These are phyloP conservation scores for Periphyllus acericola DNA, from an alignment of 2,888 invertebrate genomes.

Conservation along the genomic window DNA sequence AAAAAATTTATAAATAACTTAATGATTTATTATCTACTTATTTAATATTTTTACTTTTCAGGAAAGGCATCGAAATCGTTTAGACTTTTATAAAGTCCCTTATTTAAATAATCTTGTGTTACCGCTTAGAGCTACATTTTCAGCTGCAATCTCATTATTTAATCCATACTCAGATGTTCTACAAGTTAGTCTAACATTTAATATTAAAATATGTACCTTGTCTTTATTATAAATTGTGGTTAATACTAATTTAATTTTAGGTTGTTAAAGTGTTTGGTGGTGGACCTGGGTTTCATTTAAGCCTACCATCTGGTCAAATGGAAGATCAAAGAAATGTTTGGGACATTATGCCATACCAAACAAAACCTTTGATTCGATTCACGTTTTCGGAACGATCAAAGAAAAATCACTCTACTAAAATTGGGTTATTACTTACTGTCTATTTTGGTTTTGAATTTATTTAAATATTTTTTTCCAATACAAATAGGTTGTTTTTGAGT, in stretches of 20 bases:
- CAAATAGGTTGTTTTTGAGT: slow-evolving; percentile 48
- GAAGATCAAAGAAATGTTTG: slow-evolving; percentile 60
- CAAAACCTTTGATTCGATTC: slow-evolving; percentile 51
- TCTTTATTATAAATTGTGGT: neutral
- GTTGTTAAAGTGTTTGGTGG: slow-evolving; percentile 59
- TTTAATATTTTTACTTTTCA: slow-evolving; percentile 37
- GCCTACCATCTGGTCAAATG: slow-evolving; percentile 51
- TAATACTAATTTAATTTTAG: slow-evolving; percentile 12
- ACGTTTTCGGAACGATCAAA: slow-evolving; percentile 54
- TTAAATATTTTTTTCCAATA: neutral
- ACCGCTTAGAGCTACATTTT: slow-evolving; percentile 58
- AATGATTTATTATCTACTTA: neutral
- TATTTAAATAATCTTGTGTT: slow-evolving; percentile 56
- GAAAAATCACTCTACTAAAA: slow-evolving; percentile 54
- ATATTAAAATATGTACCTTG: neutral
- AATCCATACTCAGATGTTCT: slow-evolving; percentile 56
- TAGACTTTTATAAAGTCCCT: slow-evolving; percentile 55
- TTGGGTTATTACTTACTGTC: slow-evolving; percentile 27
- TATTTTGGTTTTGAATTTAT: neutral
- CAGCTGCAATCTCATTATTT: slow-evolving; percentile 55
- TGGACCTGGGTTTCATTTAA: slow-evolving; percentile 50
- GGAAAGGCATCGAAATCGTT: slow-evolving; percentile 48
- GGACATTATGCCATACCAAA: slow-evolving; percentile 60
- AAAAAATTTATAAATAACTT: neutral
- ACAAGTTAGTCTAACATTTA: slow-evolving; percentile 34